Evolutionary conservation across 1,140 invertebrate species (phyloP), one percentile per base, ranked within the genome.

Genomic region (Lepidotrigona ventralis): DNA sequence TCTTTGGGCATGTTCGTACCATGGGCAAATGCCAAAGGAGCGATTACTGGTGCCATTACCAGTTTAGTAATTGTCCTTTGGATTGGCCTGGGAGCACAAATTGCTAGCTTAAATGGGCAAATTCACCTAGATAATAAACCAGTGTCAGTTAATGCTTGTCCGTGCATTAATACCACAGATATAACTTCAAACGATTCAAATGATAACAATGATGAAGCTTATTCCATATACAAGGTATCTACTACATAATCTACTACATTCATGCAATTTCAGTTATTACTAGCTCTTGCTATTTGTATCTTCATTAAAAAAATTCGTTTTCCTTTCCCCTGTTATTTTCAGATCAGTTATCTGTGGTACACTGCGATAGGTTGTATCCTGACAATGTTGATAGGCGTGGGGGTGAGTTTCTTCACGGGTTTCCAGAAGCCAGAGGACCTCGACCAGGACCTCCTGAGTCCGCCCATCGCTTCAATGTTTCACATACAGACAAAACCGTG

Each of bases 1-100:
- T 97, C 97, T 0, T 92, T 98, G 39, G 98, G 98, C 72, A 98
- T 98, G 96, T 98, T 98, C 90, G 96, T 98, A 73, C 97, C 98
- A 1, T 97, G 96, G 95, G 97, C 97, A 1, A 98, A 98, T 92
- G 95, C 96, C 39, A 96, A 95, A 90, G 97, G 97, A n/a, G 97
- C 97, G 0, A 94, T 96, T 75, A 91, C 92, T 33, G 97, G 97
- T 56, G 94, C 96, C 0, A 74, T 96, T 8, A 90, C 94, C n/a
- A 95, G 96, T 66, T 91, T 97, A 23, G 89, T 92, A 17, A 92
- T 97, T 4, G 95, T 97, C 39, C 93, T 96, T 26, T 97, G 97
- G 96, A 96, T 98, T 76, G 97, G 97, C 29, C 92, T 97, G 68
- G 97, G 97, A 6, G 95, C 96, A 39, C 96, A 97, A 91, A 90